These are phyloP conservation scores for Mamestra brassicae DNA, from an alignment of 2,888 invertebrate species.

Conservation along the genomic window DNA sequence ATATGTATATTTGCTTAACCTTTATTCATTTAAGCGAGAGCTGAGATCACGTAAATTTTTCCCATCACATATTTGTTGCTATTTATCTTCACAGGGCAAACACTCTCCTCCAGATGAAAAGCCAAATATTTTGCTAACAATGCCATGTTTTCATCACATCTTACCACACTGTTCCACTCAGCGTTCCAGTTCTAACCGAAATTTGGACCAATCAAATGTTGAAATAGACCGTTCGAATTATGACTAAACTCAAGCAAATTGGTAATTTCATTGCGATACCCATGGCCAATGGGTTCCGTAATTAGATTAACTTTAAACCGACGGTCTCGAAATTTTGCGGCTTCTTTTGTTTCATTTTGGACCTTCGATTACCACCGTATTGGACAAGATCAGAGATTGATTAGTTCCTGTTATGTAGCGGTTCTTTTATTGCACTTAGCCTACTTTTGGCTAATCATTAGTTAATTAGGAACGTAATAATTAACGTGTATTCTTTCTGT, in stretches of 20 bases:
- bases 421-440: constrained; percentile 25
- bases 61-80: background rate
- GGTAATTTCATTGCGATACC: constrained; percentile 52
- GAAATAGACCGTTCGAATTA: constrained; percentile 48
- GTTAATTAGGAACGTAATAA: background rate
- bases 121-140: constrained; percentile 30
- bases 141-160: constrained; percentile 23
- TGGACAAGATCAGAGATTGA: constrained; percentile 32
- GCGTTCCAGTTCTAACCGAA: constrained; percentile 32
- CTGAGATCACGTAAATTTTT: background rate
- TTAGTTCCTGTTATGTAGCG: constrained; percentile 49
- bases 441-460: constrained; percentile 15
- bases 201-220: constrained; percentile 37
- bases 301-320: constrained; percentile 57
- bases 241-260: constrained; percentile 51
- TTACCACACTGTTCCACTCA: constrained; percentile 33
- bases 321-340: constrained; percentile 55
- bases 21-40: background rate
- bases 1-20: too few relatives aligned
- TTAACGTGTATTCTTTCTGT: background rate
- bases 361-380: constrained; percentile 40
- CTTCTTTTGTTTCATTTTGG: constrained; percentile 56
- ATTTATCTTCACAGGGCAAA: background rate
- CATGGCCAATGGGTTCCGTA: constrained; percentile 51
- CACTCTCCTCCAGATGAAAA: background rate